A percentile compares a stretch with the other conserved stretches of the same genome.
These are phyloP conservation scores for Theropithecus gelada DNA, from an alignment of 2,113 vertebrate genomes.

Conservation along the genomic window DNA sequence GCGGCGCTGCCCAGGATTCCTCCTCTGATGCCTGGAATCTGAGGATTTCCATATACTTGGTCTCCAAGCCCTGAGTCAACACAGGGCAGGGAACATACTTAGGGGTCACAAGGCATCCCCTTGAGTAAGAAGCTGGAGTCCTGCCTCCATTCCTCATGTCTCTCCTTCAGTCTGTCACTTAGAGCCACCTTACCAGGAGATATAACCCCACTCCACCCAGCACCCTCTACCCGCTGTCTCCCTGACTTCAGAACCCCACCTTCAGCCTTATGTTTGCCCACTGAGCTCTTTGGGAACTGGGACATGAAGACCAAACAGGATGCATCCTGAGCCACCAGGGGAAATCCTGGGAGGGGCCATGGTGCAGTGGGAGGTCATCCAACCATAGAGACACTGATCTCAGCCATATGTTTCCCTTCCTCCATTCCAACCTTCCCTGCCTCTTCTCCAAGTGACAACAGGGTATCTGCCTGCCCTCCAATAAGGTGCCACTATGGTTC, in stretches of 20 bases:
- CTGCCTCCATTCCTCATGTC: neutral
- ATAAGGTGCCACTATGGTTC: neutral
- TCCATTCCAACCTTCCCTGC: neutral
- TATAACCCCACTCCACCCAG: neutral
- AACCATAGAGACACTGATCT: neutral
- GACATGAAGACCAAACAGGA: neutral
- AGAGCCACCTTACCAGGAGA: neutral
- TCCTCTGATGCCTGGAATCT: slow-evolving; percentile 74
- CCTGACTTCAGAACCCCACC: neutral
- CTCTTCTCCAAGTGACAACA: neutral
- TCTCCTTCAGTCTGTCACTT: neutral
- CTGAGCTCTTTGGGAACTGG: neutral
- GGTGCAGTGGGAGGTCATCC: neutral
- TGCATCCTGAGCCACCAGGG: neutral
- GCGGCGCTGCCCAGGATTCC: slow-evolving; percentile 11
- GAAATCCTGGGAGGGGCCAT: neutral
- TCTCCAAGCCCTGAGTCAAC: slow-evolving; percentile 71
- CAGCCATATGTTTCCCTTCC: neutral
- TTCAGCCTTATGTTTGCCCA: neutral
- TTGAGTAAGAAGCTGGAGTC: neutral
- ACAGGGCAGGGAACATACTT: neutral
- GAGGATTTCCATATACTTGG: slow-evolving; percentile 77
- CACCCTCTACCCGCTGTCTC: neutral
- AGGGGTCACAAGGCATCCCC: neutral
- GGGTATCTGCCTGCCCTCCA: neutral